These are phyloP conservation scores for Seriola aureovittata DNA, from an alignment of 2,113 vertebrate species.

Conservation along the genomic window DNA sequence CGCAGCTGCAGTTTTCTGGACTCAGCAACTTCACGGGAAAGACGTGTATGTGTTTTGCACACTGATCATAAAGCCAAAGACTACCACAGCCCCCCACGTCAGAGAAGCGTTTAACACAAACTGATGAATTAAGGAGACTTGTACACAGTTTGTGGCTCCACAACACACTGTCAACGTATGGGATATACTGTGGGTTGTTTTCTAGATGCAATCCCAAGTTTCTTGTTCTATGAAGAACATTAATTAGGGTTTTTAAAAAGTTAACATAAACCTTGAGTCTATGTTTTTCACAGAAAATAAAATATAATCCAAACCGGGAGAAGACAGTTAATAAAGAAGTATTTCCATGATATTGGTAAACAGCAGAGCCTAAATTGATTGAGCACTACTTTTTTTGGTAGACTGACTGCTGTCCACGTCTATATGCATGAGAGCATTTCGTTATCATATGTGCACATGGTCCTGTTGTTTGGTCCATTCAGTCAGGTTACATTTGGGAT, in stretches of 20 bases:
- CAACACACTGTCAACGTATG: background rate
- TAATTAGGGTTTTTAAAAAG: background rate
- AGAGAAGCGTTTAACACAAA: background rate
- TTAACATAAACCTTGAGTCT: background rate
- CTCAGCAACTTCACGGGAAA: background rate
- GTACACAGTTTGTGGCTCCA: background rate
- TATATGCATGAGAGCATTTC: slow-evolving; percentile 20
- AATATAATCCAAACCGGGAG: background rate
- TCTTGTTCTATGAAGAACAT: background rate
- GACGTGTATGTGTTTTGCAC: background rate
- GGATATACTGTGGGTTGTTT: background rate
- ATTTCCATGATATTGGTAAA: slow-evolving; percentile 4
- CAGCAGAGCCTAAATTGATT: background rate
- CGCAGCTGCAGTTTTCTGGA: slow-evolving; percentile 1
- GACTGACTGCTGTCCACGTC: background rate
- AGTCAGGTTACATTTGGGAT: slow-evolving; percentile 72
- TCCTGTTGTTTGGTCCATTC: slow-evolving; percentile 51
- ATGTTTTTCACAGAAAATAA: background rate
- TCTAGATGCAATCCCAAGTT: background rate
- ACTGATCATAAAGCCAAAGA: background rate
- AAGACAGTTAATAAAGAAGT: background rate
- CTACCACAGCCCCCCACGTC: background rate
- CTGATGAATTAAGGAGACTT: background rate
- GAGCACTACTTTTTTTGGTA: slow-evolving; percentile 2
- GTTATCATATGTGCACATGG: slow-evolving; percentile 53